Evolutionary conservation across 2,113 vertebrate species (phyloP).

Genomic region (Hiodon alosoides): DNA sequence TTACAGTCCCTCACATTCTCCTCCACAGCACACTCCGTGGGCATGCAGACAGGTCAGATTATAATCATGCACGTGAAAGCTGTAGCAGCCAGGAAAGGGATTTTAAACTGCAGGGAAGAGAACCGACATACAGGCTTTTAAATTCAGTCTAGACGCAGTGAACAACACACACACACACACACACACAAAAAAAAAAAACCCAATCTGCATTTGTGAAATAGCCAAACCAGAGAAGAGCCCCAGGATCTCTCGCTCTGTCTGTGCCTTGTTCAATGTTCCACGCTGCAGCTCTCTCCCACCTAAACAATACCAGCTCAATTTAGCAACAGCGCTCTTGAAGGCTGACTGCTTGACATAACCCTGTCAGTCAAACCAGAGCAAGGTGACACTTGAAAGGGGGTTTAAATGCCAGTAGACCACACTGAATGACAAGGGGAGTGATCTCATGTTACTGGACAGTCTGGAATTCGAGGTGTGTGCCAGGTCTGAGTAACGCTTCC

Average conservation of each 20-base stretch:
- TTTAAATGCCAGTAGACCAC: constrained; percentile 66
- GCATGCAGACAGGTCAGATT: constrained; percentile 48
- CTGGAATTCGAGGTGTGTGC: constrained; percentile 24
- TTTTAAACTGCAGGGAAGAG: constrained; percentile 30
- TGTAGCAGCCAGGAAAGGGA: constrained; percentile 39
- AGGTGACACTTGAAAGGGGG: constrained; percentile 71
- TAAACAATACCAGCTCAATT: constrained; percentile 65
- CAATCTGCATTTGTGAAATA: constrained; percentile 46
- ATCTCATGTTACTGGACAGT: constrained; percentile 63
- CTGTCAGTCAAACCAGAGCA: constrained; percentile 50
- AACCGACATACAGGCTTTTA: too few species aligned
- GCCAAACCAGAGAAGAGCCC: constrained; percentile 28
- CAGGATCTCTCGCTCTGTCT: constrained; percentile 37
- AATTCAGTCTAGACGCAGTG: too few species aligned
- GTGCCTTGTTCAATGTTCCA: constrained; percentile 58
- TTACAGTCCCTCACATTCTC: constrained; percentile 42
- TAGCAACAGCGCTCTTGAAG: constrained; percentile 52
- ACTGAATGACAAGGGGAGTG: constrained; percentile 60
- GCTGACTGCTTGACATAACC: constrained; percentile 68
- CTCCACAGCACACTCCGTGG: constrained; percentile 35
- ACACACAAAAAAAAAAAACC: constrained; percentile 30
- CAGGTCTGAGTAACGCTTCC: not conserved
- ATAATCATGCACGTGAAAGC: constrained; percentile 52
- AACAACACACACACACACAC: too few species aligned
- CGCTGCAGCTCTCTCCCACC: constrained; percentile 46